Base-by-base conservation (phyloP, 2,888 invertebrate genomes). In the Boloria selene region DNA sequence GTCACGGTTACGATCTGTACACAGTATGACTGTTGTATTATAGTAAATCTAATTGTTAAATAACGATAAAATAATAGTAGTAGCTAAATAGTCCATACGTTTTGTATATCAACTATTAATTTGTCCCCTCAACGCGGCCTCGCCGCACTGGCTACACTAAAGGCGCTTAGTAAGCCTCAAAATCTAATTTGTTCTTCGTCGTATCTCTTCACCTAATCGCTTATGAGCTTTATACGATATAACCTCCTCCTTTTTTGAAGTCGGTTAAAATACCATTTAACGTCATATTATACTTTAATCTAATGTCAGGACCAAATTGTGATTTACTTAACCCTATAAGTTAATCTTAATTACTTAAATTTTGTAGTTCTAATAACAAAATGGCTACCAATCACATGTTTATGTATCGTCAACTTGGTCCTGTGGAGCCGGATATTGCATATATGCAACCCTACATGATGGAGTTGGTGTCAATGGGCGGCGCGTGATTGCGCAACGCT, bases 401-500 rank as follows among this genome's bases (percentile, higher is more conserved):
- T 55, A 14, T 4, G 4, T 16, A 16, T n/a, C 13, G 18, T 55
- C 42, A 44, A 38, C 31, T 38, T 38, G 31, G 13, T 45, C 45
- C 26, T 26, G n/a, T n/a, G 5, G 22, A 22, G 31, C 31, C 31
- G 38, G 54, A 14, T 14, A 13, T 7, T n/a, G 7, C 59, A 38
- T 51, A 14, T 68, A 77, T 22, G 22, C 22, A 22, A 80, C 73
- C 87, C 69, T 79, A 81, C 73, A 88, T 81, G 74, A 89, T 80
- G 68, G 83, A 77, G 77, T 76, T 83, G 42, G 84, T 78, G 77
- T 89, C 88, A 72, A 87, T 82, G 47, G 88, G 87, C 50, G 94
- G 93, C 67, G 95, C 93, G 82, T 97, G 96, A 72, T 79, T 83
- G 65, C 88, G 81, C 68, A 98, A 93, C 92, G 97, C 95, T 78